Percentiles rank a stretch among this genome's conserved stretches.
These are phyloP conservation scores for Cydia amplana DNA, from an alignment of 1,140 invertebrate genomes.

Conservation along the genomic window DNA sequence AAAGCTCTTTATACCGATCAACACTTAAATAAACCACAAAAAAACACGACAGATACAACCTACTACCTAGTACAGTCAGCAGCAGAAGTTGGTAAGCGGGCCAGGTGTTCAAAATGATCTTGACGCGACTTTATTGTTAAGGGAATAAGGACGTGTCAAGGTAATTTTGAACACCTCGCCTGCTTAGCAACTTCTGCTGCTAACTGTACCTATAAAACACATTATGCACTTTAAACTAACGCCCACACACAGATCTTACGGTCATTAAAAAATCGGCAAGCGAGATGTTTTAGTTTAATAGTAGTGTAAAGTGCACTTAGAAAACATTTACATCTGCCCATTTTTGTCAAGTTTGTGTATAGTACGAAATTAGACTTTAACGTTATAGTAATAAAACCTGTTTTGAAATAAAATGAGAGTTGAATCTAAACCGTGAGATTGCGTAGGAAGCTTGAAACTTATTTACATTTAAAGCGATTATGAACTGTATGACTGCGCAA, in stretches of 20 bases:
- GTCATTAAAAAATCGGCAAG: neutral
- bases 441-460: neutral
- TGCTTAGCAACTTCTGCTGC: no score
- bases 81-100: no score
- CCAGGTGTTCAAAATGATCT: no score
- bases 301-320: conserved; percentile 16
- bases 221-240: neutral
- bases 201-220: no score
- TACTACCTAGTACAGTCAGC: no score
- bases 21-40: no score
- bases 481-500: neutral
- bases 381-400: neutral
- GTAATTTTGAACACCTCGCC: no score
- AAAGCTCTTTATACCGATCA: no score
- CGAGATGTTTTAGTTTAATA: conserved; percentile 23
- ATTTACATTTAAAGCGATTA: neutral
- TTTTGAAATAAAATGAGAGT: neutral
- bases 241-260: neutral
- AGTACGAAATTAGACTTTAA: neutral
- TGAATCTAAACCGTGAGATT: neutral
- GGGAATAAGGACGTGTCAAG: no score
- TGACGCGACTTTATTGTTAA: no score
- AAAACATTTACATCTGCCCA: neutral
- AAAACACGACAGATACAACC: neutral
- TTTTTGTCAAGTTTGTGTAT: neutral